Evolutionary conservation across 2,113 vertebrate genomes (phyloP), one percentile per base, ranked within the genome.

Genomic region (Rostratula benghalensis): DNA sequence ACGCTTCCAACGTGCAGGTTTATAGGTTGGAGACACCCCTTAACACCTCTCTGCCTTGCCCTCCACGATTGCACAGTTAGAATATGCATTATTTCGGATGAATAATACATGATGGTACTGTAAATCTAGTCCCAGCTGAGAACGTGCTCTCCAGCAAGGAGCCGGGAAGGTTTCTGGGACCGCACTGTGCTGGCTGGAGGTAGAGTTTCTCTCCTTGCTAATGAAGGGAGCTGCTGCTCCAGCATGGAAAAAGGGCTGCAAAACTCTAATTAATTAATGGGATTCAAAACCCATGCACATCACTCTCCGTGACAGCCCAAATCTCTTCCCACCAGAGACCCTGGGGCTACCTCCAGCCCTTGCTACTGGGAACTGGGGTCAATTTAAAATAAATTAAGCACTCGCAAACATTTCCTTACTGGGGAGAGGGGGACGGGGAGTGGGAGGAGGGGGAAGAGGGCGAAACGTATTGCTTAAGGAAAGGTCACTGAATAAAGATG

Each of bases 121-220:
- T 73, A 92, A 95, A 94, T 83, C 61, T 37, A 73, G 88, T 85
- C 96, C 96, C 94, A 92, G 93, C 54, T 64, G 75, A 84, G 89
- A 67, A 56, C 8, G 6, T 30, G 87, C 82, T 71, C 85, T 57
- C 73, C 89, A n/a, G 79, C 67, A 89, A 86, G 43, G 87, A 83
- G 86, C 88, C 11, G 6, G 48, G 27, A 4, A 89, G 94, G 78
- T 89, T 95, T 28, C 71, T 73, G 91, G 93, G 93, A 61, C 75
- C 13, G 12, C 31, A 2, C 85, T 10, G 31, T 30, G 71, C 94
- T 50, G 83, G 35, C 94, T 95, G 90, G n/a, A 89, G 85, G 93
- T 24, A 46, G 31, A 28, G 1, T 68, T 64, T 35, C 16, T 50
- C 82, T 63, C 73, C 46, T 28, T 54, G 70, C 90, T 94, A 92